A percentile compares a stretch with the other conserved stretches of the same genome.
These are phyloP conservation scores for Euplexia lucipara DNA, from an alignment of 2,888 invertebrate species.

Conservation along the genomic window DNA sequence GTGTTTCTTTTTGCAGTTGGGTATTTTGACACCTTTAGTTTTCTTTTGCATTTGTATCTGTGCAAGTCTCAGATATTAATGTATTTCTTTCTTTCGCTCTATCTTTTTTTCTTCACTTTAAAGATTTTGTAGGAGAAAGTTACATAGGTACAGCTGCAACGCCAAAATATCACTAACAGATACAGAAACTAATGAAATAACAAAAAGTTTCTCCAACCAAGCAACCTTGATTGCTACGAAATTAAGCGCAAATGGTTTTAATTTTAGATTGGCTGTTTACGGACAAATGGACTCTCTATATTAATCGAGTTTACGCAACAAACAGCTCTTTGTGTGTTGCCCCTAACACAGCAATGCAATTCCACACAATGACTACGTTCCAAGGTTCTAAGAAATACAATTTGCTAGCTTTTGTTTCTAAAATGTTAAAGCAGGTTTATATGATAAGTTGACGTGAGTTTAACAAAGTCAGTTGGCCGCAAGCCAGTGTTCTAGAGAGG, in stretches of 20 bases:
- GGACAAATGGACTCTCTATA: constrained; percentile 66
- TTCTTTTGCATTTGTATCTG: no score
- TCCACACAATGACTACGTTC: constrained; percentile 41
- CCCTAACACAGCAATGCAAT: constrained; percentile 56
- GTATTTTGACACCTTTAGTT: no score
- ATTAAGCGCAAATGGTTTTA: constrained; percentile 72
- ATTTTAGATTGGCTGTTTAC: constrained; percentile 74
- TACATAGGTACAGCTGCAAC: not conserved
- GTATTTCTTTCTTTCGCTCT: no score
- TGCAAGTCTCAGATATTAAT: no score
- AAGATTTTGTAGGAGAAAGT: no score
- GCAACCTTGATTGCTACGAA: constrained; percentile 57
- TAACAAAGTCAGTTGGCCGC: constrained; percentile 33
- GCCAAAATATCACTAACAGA: not conserved
- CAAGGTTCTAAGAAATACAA: constrained; percentile 57
- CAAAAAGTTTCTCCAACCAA: constrained; percentile 2
- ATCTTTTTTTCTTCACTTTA: no score
- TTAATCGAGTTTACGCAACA: constrained; percentile 71
- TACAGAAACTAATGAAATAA: constrained; percentile 9
- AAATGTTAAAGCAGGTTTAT: constrained; percentile 42
- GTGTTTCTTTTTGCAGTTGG: no score
- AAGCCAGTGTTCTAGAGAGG: constrained; percentile 24
- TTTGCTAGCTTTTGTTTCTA: constrained; percentile 47
- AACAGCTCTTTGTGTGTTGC: constrained; percentile 49
- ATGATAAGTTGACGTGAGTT: constrained; percentile 49